Evolutionary conservation across 2,113 vertebrate genomes (phyloP), one percentile per base, ranked within the genome.

Genomic region (Percina caprodes): DNA sequence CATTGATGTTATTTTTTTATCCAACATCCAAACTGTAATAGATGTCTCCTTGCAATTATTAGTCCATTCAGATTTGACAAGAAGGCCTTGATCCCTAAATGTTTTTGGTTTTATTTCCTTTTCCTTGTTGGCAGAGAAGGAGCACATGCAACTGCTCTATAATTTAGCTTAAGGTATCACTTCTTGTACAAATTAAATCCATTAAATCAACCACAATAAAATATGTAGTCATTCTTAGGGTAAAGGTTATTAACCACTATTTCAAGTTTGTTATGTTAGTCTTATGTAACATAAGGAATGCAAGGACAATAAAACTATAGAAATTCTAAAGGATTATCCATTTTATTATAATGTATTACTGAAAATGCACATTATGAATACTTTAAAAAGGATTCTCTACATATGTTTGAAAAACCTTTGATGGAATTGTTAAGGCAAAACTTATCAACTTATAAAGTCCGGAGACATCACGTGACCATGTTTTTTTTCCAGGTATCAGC

Each of bases 21-120:
- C 18, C 46, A 62, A 6, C 24, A 1, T 65, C n/a, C 35, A 61
- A 39, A 18, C 8, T 48, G 15, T 54, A 48, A 54, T 55, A 24
- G 54, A 68, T 74, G 12, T 48, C 51, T 67, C n/a, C 46, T 39
- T 56, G 48, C n/a, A 73, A 54, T 68, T 78, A 69, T 58, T 69
- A 45, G 13, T 70, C 7, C 6, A 45, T 68, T 61, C 21, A 54
- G 6, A 73, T 61, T 67, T 68, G 5, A 42, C 35, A 48, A 55
- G 56, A 67, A n/a, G 39, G n/a, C 54, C 45, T 74, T 55, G 39
- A 76, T 39, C 33, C 66, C 1, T 24, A 54, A 6, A 2, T 42
- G 10, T 42, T 39, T 42, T 42, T 42, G 39, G 14, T 39, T 49
- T 68, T 59, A 6, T 42, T 61, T 56, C 5, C 8, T 14, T 56